These are phyloP conservation scores for Acrocera orbiculus DNA, from an alignment of 2,888 invertebrate genomes.

Conservation along the genomic window DNA sequence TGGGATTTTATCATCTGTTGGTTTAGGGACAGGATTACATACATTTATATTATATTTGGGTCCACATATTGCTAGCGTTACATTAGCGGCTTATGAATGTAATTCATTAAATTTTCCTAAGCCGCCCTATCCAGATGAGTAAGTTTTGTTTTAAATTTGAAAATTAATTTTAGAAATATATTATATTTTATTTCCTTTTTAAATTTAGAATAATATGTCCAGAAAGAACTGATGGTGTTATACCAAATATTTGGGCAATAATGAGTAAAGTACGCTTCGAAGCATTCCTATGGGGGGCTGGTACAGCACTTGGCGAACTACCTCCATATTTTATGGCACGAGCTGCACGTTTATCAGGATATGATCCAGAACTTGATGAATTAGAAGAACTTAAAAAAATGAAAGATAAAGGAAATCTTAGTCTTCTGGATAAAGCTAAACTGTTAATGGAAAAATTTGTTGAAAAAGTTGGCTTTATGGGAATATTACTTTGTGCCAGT, in stretches of 20 bases:
- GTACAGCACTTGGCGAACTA: conserved; percentile 96
- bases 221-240: conserved; percentile 40
- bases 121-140: conserved; percentile 97
- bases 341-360: conserved; percentile 58
- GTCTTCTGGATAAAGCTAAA: conserved; percentile 60
- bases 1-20: conserved; percentile 93
- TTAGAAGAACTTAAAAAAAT: conserved; percentile 54
- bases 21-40: conserved; percentile 94
- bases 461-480: conserved; percentile 85
- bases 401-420: conserved; percentile 38
- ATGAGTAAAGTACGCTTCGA: conserved; percentile 91
- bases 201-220: conserved; percentile 77
- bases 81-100: conserved; percentile 96
- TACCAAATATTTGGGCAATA: conserved; percentile 76
- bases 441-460: conserved; percentile 75
- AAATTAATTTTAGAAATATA: neutral
- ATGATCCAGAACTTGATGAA: conserved; percentile 41
- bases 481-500: conserved; percentile 90
- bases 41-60: conserved; percentile 97
- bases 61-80: conserved; percentile 97
- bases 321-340: conserved; percentile 99
- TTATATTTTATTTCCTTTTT: conserved; percentile 2
- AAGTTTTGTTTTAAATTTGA: conserved; percentile 25
- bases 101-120: conserved; percentile 85
- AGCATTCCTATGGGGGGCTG: conserved; percentile 94